These are phyloP conservation scores for Pterobdella sp. DNA, from an alignment of 2,888 invertebrate species.

Conservation along the genomic window DNA sequence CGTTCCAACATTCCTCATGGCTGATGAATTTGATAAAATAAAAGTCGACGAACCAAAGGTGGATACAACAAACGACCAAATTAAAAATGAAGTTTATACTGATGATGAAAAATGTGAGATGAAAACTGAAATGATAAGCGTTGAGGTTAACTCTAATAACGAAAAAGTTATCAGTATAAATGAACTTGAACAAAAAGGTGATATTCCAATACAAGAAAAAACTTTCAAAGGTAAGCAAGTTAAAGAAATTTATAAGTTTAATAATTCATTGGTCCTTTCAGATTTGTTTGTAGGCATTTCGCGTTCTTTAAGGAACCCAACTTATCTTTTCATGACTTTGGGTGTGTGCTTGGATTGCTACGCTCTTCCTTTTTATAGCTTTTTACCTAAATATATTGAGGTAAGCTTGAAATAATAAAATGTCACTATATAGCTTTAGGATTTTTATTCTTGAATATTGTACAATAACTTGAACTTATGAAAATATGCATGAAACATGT, in stretches of 20 bases:
- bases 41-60: background rate
- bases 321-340: conserved; percentile 29
- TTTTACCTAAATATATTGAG: conserved; percentile 35
- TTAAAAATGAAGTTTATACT: background rate
- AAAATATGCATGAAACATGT: no score
- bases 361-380: conserved; percentile 35
- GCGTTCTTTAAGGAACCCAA: conserved; percentile 31
- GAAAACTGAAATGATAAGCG: no score
- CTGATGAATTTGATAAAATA: conserved; percentile 18
- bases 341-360: conserved; percentile 32
- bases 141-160: background rate
- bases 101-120: background rate
- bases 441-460: no score
- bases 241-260: background rate
- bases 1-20: conserved; percentile 28
- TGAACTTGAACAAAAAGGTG: background rate
- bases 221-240: background rate
- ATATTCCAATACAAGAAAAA: background rate
- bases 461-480: no score
- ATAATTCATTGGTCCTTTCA: background rate
- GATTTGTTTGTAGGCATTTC: conserved; percentile 31
- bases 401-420: no score
- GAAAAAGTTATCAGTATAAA: background rate
- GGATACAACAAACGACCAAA: background rate
- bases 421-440: no score